These are phyloP conservation scores for Drosophila borborema DNA, from an alignment of 2,888 invertebrate species.

Conservation along the genomic window DNA sequence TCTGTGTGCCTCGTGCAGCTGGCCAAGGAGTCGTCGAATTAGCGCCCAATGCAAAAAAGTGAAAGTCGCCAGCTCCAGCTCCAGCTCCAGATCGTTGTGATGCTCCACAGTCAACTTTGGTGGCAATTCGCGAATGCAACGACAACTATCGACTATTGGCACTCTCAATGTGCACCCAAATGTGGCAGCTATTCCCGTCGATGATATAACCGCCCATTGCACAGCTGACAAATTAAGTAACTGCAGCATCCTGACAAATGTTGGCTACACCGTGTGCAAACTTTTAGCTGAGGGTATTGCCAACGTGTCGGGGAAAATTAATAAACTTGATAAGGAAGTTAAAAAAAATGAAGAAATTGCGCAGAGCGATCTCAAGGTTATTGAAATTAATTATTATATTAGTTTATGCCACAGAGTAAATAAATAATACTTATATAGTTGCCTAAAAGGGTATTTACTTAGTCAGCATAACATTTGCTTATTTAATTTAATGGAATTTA, in stretches of 20 bases:
- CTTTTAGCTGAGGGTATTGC: not conserved
- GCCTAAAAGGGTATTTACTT: not conserved
- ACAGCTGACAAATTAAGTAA: constrained; percentile 60
- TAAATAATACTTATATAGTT: no score
- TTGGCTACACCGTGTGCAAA: constrained; percentile 1
- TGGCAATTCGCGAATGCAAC: constrained; percentile 25
- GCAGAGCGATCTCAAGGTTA: no score
- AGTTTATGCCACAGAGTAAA: not conserved
- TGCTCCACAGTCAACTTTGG: constrained; percentile 25
- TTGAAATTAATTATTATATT: no score
- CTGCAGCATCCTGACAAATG: constrained; percentile 49
- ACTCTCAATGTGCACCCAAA: constrained; percentile 22
- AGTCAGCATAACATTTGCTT: not conserved
- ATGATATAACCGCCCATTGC: constrained; percentile 51
- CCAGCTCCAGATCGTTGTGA: constrained; percentile 22
- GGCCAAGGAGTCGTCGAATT: constrained; percentile 38
- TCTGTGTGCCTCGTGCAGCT: constrained; percentile 49
- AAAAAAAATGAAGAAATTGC: no score
- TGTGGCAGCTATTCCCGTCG: constrained; percentile 27
- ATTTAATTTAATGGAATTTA: constrained; percentile 23
- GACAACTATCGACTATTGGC: constrained; percentile 1
- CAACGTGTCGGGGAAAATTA: not conserved
- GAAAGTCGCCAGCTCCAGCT: constrained; percentile 49
- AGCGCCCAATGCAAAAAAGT: constrained; percentile 53
- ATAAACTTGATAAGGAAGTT: not conserved